A percentile compares a stretch with the other conserved stretches of the same genome.
These are phyloP conservation scores for Ctenochaetus hawaiiensis DNA, from an alignment of 2,797 vertebrate genomes.

Conservation along the genomic window DNA sequence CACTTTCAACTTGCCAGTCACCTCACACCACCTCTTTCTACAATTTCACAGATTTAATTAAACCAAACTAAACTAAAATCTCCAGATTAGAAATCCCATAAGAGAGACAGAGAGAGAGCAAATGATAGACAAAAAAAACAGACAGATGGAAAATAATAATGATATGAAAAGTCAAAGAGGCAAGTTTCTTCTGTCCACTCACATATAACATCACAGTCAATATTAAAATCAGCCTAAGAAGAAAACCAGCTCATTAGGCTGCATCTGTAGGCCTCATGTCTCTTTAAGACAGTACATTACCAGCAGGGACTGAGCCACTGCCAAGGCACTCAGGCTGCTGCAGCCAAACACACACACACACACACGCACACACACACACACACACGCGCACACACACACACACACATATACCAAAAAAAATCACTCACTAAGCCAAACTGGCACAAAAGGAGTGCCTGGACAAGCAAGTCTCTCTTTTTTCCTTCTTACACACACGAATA, in stretches of 20 bases:
- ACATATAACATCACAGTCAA: conserved; percentile 3
- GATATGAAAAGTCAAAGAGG: conserved; percentile 25
- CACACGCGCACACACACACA: conserved; percentile 61
- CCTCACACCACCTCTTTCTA: conserved; percentile 15
- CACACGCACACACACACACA: conserved; percentile 59
- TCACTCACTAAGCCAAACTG: conserved; percentile 66
- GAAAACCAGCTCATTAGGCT: conserved; percentile 45
- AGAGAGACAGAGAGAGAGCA: no score
- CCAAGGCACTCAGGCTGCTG: conserved; percentile 69
- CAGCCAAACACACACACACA: conserved; percentile 66
- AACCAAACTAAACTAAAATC: no score
- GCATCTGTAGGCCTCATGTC: conserved; percentile 70
- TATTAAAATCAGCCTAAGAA: conserved; percentile 36
- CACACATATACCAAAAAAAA: conserved; percentile 42
- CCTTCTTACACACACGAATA: background rate
- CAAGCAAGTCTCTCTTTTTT: conserved; percentile 34
- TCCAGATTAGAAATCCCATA: no score
- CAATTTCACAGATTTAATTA: no score
- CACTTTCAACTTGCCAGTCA: conserved; percentile 18
- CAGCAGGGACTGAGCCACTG: conserved; percentile 71
- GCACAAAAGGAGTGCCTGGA: conserved; percentile 66
- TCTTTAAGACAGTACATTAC: conserved; percentile 76
- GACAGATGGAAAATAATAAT: background rate
- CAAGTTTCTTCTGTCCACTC: conserved; percentile 26
- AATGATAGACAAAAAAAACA: background rate